Base-by-base conservation (phyloP, 2,888 invertebrate genomes). In the Drosophila acutilabella region DNA sequence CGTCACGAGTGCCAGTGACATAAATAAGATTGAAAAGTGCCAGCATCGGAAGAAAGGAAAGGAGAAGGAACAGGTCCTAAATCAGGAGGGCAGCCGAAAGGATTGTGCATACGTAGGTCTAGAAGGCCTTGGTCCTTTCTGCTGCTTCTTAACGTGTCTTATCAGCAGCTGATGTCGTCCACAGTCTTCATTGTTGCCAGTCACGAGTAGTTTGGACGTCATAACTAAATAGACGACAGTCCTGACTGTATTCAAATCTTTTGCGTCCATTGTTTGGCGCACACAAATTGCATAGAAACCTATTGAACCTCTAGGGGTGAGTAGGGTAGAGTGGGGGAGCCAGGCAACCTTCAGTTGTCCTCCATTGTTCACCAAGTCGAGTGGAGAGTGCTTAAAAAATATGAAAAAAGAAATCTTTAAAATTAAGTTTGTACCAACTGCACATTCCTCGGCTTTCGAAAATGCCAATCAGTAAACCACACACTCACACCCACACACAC, bases 131-230 rank as follows among this genome's bases (percentile, higher is more conserved):
- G 26, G 47, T 30, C 11, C 47, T 30, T n/a, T 2, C 5, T 8
- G 10, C 47, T 14, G 13, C 4, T 13, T 50, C 18, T 64, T 66
- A 70, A 74, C 82, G 81, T 84, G 85, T 82, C 88, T 88, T 88
- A 82, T 82, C 86, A 71, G 50, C 71, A 48, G 45, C 53, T 60
- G 41, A 11, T 58, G 40, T 44, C 44, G 18, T 13, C 45, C 53
- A 16, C 14, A 20, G 41, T 41, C 10, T 56, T n/a, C 26, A 41
- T 56, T 62, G 62, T 62, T 62, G 41, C 54, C 41, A 44, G 47
- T 47, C 56, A 48, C 54, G 47, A 44, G 47, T 47, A 50, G 48
- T 50, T 54, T 54, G 42, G 36, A 48, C 48, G 53, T 66, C 44
- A 54, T 50, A 60, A 59, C 33, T 53, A 64, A 65, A 64, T 26